These are phyloP conservation scores for Trichacis sp. DNA, from an alignment of 2,888 invertebrate species.

Conservation along the genomic window DNA sequence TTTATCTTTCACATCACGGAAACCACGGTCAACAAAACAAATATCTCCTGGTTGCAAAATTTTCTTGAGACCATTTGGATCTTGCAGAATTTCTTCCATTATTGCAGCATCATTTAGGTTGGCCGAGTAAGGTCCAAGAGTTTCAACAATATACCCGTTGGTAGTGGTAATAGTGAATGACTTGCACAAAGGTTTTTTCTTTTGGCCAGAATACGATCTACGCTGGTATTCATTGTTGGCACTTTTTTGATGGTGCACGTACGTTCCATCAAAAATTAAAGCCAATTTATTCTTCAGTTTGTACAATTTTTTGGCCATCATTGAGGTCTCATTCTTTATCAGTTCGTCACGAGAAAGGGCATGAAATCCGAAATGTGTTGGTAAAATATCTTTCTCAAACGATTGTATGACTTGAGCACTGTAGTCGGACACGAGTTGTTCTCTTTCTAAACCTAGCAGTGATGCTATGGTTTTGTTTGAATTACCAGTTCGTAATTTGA, in stretches of 20 bases:
- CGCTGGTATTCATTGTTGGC: conserved; percentile 34
- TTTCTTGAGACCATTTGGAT: too few relatives aligned
- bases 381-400: conserved; percentile 35
- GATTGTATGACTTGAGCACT: conserved; percentile 20
- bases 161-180: conserved; percentile 30
- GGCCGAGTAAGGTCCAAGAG: conserved; percentile 18
- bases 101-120: too few relatives aligned
- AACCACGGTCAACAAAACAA: too few relatives aligned
- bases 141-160: conserved; percentile 29
- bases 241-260: conserved; percentile 39
- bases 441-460: conserved; percentile 25
- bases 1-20: too few relatives aligned
- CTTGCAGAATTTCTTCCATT: too few relatives aligned
- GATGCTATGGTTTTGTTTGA: conserved; percentile 31
- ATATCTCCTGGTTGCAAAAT: too few relatives aligned
- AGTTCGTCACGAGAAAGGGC: conserved; percentile 16
- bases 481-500: conserved; percentile 40
- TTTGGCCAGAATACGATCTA: conserved; percentile 38
- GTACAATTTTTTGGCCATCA: too few relatives aligned
- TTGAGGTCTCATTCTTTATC: too few relatives aligned
- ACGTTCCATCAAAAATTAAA: too few relatives aligned
- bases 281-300: too few relatives aligned
- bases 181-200: conserved; percentile 30
- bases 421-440: conserved; percentile 29
- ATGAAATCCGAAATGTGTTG: conserved; percentile 20